Conservation (phyloP, 2,797 vertebrate species). For the Echeneis naucrates region DNA sequence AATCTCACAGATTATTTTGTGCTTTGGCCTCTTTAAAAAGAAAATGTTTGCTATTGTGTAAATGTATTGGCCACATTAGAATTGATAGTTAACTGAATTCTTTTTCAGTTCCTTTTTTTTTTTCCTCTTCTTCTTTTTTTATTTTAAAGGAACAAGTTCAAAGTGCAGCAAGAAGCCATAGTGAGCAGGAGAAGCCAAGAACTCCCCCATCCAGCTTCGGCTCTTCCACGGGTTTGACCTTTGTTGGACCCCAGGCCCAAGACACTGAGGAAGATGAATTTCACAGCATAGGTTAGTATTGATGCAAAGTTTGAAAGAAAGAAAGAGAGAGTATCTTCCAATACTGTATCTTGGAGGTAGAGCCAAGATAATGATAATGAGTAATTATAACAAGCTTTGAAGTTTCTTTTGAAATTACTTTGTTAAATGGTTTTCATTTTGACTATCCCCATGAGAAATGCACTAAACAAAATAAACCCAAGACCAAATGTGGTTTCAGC, state of each 20-base stretch:
- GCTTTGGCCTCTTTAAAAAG: background rate
- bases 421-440: background rate
- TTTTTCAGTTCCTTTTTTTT: background rate
- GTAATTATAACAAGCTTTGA: background rate
- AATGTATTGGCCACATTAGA: background rate
- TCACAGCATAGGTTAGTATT: conserved; percentile 79
- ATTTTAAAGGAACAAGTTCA: conserved; percentile 73
- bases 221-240: conserved; percentile 62
- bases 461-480: background rate
- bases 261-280: conserved; percentile 40
- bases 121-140: too few relatives aligned
- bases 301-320: background rate
- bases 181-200: conserved; percentile 53
- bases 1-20: background rate
- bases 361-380: background rate
- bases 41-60: background rate
- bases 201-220: conserved; percentile 29
- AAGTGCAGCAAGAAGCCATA: conserved; percentile 47
- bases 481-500: background rate
- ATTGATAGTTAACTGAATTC: background rate
- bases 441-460: background rate
- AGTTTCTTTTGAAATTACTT: background rate
- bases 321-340: background rate
- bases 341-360: background rate
- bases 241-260: conserved; percentile 60